These are phyloP conservation scores for Hippoglossus hippoglossus DNA, from an alignment of 2,797 vertebrate genomes.

Conservation along the genomic window DNA sequence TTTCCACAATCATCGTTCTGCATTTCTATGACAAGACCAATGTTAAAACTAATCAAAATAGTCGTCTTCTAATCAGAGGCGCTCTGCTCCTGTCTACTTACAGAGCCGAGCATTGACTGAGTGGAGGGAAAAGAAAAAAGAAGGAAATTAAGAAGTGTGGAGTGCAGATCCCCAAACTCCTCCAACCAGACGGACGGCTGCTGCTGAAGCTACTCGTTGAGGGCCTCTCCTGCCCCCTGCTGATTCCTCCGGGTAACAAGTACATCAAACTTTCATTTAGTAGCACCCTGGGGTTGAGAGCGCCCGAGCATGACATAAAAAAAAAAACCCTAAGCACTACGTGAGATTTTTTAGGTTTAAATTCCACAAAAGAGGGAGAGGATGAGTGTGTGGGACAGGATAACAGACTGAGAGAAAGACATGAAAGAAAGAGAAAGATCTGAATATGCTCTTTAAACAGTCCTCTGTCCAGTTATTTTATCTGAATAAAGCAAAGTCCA, in stretches of 20 bases:
- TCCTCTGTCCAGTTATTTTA: constrained; percentile 44
- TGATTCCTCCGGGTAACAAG: constrained; percentile 38
- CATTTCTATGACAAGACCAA: constrained; percentile 8
- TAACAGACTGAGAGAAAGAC: neutral
- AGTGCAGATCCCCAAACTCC: constrained; percentile 37
- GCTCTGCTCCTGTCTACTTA: constrained; percentile 25
- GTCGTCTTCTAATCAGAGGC: constrained; percentile 23
- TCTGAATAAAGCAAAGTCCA: constrained; percentile 21
- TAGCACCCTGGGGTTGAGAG: neutral
- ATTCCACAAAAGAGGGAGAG: neutral
- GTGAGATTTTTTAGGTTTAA: constrained; percentile 1
- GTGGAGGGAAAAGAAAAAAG: constrained; percentile 9
- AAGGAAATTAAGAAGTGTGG: constrained; percentile 22
- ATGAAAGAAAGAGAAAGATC: constrained; percentile 2
- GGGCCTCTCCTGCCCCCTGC: constrained; percentile 72
- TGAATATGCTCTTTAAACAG: constrained; percentile 7
- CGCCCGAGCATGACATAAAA: neutral
- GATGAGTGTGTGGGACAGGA: neutral
- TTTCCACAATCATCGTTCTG: constrained; percentile 11
- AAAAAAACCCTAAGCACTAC: neutral
- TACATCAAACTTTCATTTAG: constrained; percentile 12
- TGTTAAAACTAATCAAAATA: constrained; percentile 42
- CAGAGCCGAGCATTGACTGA: constrained; percentile 22
- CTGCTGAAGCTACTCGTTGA: constrained; percentile 32
- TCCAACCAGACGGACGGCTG: constrained; percentile 16